These are phyloP conservation scores for Gymnosoma rotundatum DNA, from an alignment of 2,888 invertebrate genomes.

Conservation along the genomic window DNA sequence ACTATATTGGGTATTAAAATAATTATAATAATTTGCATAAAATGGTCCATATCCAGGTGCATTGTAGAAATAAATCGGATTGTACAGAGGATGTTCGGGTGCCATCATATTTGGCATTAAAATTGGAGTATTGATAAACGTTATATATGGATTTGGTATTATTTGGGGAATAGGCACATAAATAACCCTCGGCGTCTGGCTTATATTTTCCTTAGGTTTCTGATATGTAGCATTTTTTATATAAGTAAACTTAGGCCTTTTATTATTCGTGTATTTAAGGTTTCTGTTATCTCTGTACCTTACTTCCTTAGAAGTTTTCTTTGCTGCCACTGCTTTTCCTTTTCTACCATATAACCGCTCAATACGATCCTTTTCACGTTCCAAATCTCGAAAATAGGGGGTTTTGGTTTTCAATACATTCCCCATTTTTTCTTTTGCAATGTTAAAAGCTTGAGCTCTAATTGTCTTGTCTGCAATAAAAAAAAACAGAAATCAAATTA, in stretches of 20 bases:
- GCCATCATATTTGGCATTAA: not conserved
- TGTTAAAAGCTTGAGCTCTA: not conserved
- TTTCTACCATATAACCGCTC: not conserved
- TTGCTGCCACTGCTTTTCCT: too few relatives aligned
- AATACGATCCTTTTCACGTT: constrained; percentile 50
- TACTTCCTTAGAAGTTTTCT: too few relatives aligned
- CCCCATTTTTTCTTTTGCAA: not conserved
- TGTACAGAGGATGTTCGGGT: not conserved
- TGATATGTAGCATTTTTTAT: not conserved
- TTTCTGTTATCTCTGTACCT: too few relatives aligned
- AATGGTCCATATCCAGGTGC: too few relatives aligned
- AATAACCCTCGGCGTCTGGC: not conserved
- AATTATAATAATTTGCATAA: too few relatives aligned
- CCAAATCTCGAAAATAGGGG: constrained; percentile 38
- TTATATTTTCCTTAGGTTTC: not conserved
- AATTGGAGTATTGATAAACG: not conserved
- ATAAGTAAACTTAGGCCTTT: not conserved
- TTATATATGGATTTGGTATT: constrained; percentile 31
- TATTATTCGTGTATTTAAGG: not conserved
- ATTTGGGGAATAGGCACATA: constrained; percentile 32
- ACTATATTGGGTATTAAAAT: too few relatives aligned
- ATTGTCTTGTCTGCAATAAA: constrained; percentile 15
- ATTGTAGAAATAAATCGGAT: too few relatives aligned
- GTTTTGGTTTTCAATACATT: not conserved
- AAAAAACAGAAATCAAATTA: not conserved